A percentile compares a stretch with the other conserved stretches of the same genome.
Conservation (phyloP, 2,113 vertebrate genomes). For the Gymnobelideus leadbeateri region DNA sequence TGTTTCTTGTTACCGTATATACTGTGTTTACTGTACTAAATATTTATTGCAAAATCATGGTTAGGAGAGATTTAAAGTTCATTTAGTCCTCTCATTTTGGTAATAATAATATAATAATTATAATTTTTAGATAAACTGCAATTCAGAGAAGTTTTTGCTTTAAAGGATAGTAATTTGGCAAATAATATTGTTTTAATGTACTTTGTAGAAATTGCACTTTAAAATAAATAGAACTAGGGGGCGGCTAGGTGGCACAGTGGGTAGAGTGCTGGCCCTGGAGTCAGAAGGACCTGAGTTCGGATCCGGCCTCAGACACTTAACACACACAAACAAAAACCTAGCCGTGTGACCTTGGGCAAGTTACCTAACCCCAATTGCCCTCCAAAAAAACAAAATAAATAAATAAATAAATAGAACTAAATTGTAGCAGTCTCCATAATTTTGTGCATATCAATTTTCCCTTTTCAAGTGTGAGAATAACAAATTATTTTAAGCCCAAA, state of each 20-base stretch:
- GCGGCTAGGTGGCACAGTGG: too few relatives aligned
- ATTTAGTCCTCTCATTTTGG: neutral
- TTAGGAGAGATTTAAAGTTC: neutral
- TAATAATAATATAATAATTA: neutral
- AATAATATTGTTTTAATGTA: neutral
- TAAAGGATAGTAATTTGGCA: neutral
- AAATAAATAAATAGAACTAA: neutral
- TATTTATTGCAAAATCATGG: neutral
- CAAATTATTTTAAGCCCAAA: conserved; percentile 13
- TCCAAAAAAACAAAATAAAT: too few relatives aligned
- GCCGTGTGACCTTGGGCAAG: too few relatives aligned
- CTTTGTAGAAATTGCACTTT: neutral
- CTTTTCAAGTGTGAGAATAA: neutral
- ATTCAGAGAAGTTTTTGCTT: neutral
- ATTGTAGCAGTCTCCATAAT: neutral
- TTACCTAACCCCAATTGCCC: too few relatives aligned
- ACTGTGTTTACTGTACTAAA: neutral
- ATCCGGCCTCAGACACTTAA: too few relatives aligned
- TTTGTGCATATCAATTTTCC: neutral
- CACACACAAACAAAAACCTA: too few relatives aligned
- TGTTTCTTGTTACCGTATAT: neutral
- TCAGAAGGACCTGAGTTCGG: too few relatives aligned
- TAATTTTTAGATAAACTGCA: neutral
- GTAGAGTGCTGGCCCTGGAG: too few relatives aligned
- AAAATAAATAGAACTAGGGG: neutral